Conservation (phyloP, 2,113 vertebrate genomes). For the Calidris pygmaea region DNA sequence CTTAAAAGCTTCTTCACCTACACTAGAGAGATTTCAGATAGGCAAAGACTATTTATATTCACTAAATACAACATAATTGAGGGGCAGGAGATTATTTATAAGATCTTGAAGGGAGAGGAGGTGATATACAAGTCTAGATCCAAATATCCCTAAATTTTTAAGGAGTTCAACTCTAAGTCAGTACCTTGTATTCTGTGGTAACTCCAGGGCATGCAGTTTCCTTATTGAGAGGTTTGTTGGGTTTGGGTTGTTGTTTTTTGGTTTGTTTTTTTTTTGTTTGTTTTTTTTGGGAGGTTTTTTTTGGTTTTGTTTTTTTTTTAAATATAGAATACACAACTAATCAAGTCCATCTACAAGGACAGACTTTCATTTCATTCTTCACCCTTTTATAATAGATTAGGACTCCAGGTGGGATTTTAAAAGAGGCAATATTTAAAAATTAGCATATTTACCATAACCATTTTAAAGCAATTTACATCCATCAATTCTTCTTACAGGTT, state of each 20-base stretch:
- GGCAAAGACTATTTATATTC: neutral
- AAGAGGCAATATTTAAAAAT: slow-evolving; percentile 42
- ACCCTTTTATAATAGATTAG: slow-evolving; percentile 15
- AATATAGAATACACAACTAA: neutral
- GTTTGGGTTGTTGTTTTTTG: neutral
- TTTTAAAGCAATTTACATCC: slow-evolving; percentile 51
- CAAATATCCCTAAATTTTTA: neutral
- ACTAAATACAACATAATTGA: neutral
- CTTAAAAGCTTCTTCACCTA: neutral
- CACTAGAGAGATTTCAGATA: neutral
- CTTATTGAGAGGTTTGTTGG: neutral
- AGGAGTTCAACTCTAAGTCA: neutral
- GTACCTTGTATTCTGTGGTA: neutral
- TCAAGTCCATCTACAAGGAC: neutral
- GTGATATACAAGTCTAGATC: neutral
- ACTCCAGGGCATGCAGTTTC: neutral
- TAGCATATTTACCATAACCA: slow-evolving; percentile 31
- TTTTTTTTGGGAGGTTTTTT: too few relatives aligned
- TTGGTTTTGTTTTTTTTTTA: too few relatives aligned
- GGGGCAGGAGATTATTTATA: neutral
- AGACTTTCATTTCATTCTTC: neutral
- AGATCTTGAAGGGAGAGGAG: neutral
- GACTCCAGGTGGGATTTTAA: slow-evolving; percentile 30
- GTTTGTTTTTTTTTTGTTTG: too few relatives aligned
- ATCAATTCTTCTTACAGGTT: neutral